A percentile compares a stretch with the other conserved stretches of the same genome.
phyloP scores from a whole-genome alignment of 1,140 invertebrate species.

The Bradysia coprophila region DNA sequence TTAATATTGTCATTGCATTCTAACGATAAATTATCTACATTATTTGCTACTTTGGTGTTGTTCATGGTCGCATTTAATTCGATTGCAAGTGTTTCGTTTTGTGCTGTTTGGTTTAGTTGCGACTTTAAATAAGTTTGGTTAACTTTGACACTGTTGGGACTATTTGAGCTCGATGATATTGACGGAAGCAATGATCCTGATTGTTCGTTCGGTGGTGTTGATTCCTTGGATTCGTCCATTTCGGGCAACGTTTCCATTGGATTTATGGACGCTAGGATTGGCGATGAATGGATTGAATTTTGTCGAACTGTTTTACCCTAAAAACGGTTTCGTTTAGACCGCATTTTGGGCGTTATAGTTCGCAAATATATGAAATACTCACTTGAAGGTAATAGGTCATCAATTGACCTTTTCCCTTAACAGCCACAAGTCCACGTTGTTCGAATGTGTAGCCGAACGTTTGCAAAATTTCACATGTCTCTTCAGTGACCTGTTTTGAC shows the following conservation, averaged over 20 bases:
- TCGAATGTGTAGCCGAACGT: conserved; percentile 80
- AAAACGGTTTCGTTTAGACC: conserved; percentile 9
- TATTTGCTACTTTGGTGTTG: background rate
- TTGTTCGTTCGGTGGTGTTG: background rate
- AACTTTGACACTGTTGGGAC: conserved; percentile 15
- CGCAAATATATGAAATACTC: conserved; percentile 9
- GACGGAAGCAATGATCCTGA: background rate
- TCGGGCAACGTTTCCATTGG: background rate
- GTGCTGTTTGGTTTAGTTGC: conserved; percentile 1
- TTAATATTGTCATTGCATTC: background rate
- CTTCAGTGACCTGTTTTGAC: conserved; percentile 84
- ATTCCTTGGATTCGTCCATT: background rate
- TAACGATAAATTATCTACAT: background rate
- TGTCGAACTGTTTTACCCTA: conserved; percentile 4
- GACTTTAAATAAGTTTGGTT: conserved; percentile 7
- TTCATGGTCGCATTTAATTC: background rate
- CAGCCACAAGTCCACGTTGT: conserved; percentile 74
- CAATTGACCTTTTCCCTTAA: conserved; percentile 89
- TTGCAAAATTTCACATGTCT: conserved; percentile 71
- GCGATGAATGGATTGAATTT: conserved; percentile 3
- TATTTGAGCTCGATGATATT: conserved; percentile 7
- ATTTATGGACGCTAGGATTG: background rate
- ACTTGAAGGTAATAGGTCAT: conserved; percentile 85
- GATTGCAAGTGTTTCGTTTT: background rate
- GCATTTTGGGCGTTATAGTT: background rate